These are phyloP conservation scores for Polydesmus complanatus DNA, from an alignment of 2,888 invertebrate genomes.

Conservation along the genomic window DNA sequence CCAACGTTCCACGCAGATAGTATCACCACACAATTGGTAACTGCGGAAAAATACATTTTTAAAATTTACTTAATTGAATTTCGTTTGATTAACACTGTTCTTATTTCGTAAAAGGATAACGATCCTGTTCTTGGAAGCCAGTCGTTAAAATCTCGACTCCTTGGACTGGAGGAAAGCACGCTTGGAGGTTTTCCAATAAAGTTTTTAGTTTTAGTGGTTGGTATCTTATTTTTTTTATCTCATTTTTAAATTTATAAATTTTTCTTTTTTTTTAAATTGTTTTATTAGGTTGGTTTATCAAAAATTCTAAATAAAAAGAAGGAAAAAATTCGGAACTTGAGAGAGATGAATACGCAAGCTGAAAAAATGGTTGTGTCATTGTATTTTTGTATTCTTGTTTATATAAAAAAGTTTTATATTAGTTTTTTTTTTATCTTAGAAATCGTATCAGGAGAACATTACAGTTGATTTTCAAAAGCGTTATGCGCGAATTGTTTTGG, in stretches of 20 bases:
- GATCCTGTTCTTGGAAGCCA: slow-evolving; percentile 34
- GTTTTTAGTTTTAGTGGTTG: slow-evolving; percentile 62
- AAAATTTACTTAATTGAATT: not conserved
- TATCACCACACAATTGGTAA: slow-evolving; percentile 17
- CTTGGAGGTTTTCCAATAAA: slow-evolving; percentile 72
- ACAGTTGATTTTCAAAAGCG: slow-evolving; percentile 77
- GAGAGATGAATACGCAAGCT: slow-evolving; percentile 77
- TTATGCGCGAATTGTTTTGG: slow-evolving; percentile 72
- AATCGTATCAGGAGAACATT: slow-evolving; percentile 61
- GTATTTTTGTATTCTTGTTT: too few relatives aligned
- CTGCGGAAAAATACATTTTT: not conserved
- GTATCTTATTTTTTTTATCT: slow-evolving; percentile 21
- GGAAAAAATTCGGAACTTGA: slow-evolving; percentile 60
- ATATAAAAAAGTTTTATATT: slow-evolving; percentile 3
- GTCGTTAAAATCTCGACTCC: slow-evolving; percentile 28
- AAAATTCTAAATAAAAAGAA: slow-evolving; percentile 73
- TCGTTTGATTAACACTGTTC: slow-evolving; percentile 9
- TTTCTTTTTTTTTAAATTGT: slow-evolving; percentile 4
- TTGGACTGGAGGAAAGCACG: slow-evolving; percentile 39
- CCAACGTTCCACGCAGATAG: slow-evolving; percentile 28
- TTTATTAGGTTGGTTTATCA: slow-evolving; percentile 54
- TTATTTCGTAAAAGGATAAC: slow-evolving; percentile 28
- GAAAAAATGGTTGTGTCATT: slow-evolving; percentile 49
- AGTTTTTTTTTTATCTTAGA: slow-evolving; percentile 27
- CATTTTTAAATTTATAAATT: slow-evolving; percentile 7